A percentile compares a stretch with the other conserved stretches of the same genome.
phyloP scores from a whole-genome alignment of 2,113 vertebrate genomes.

The Lathamus discolor region DNA sequence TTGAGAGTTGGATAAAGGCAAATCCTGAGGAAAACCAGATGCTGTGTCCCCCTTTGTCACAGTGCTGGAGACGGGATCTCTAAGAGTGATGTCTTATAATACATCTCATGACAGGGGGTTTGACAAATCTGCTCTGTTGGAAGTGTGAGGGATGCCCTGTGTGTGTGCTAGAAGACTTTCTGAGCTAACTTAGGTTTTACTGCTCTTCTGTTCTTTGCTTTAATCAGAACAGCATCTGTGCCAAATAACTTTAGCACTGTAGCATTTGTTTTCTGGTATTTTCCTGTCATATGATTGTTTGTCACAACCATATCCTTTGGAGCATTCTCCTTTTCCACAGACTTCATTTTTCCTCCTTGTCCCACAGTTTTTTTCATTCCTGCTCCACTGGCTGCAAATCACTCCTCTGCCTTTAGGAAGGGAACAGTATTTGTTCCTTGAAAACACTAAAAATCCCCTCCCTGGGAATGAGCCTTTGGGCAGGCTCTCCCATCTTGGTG shows the following conservation, averaged over 20 bases:
- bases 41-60: neutral
- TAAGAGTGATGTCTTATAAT: neutral
- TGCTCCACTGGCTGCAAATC: neutral
- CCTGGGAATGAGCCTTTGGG: neutral
- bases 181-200: neutral
- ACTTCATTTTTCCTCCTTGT: neutral
- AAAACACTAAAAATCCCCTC: neutral
- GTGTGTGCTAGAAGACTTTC: neutral
- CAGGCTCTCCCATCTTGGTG: neutral
- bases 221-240: neutral
- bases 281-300: neutral
- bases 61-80: neutral
- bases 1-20: neutral
- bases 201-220: neutral
- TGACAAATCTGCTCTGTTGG: neutral
- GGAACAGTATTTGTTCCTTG: neutral
- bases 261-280: neutral
- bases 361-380: neutral
- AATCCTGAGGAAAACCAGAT: neutral
- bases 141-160: neutral
- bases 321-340: neutral
- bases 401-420: neutral
- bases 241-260: neutral
- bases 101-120: fast-evolving
- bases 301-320: neutral